Evolutionary conservation across 2,797 vertebrate genomes (phyloP).

Genomic region (Chrosomus eos): DNA sequence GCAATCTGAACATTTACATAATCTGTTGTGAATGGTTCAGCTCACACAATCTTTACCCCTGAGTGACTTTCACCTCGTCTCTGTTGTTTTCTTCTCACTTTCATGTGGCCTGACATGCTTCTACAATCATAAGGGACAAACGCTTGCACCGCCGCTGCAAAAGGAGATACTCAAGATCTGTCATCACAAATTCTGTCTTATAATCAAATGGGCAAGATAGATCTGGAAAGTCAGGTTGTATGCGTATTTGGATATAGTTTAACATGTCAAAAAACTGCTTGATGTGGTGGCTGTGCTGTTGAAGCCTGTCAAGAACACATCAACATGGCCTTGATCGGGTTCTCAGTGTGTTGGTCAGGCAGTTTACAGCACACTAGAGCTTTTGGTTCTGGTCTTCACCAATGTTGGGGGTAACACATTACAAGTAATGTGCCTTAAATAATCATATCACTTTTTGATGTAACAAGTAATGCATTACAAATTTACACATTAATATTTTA

Average conservation of each 20-base stretch:
- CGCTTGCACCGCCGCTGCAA: neutral
- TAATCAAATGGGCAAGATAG: neutral
- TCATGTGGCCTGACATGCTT: neutral
- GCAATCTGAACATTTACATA: neutral
- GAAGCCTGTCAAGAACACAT: neutral
- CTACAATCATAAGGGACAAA: neutral
- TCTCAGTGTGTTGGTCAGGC: neutral
- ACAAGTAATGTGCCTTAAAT: neutral
- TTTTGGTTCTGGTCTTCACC: neutral
- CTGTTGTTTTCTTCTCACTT: neutral
- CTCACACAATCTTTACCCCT: neutral
- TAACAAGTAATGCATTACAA: neutral
- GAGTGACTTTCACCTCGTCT: neutral
- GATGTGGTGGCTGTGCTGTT: neutral
- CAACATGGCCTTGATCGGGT: neutral
- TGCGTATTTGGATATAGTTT: neutral
- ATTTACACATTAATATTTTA: neutral
- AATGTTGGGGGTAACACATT: no score
- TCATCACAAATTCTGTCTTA: neutral
- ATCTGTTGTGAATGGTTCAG: neutral
- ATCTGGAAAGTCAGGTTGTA: neutral
- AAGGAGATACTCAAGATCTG: neutral
- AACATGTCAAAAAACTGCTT: neutral
- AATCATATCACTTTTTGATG: neutral
- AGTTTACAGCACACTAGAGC: neutral